Base-by-base conservation (phyloP, 2,113 vertebrate genomes). In the Corapipo altera region DNA sequence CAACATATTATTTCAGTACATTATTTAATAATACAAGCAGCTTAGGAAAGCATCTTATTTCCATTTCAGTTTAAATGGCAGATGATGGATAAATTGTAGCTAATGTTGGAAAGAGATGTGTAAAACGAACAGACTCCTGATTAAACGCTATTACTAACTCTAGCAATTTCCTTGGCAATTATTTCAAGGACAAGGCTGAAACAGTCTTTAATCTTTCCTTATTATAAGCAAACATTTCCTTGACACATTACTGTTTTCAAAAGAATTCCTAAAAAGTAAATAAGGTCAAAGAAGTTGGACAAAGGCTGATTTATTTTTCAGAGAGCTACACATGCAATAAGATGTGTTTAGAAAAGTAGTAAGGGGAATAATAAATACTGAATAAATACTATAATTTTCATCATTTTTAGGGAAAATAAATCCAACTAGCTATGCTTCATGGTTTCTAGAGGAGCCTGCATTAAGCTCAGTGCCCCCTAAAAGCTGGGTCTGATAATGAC, bases 81-180 rank as follows among this genome's bases (percentile, higher is more conserved):
- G 51, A 80, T 92, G 67, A 97, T 77, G 72, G 92, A 95, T 48
- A 93, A 95, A 92, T 87, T 91, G 86, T 44, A 88, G 67, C 72
- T 73, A 49, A 70, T 24, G 23, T 32, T 71, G 39, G 52, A 35
- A 84, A 86, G 55, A 73, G 55, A 84, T 15, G 9, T 59, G 49
- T 55, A 84, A 92, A 88, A 75, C 52, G 57, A 86, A 43, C 8
- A 1, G 2, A 39, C 14, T 74, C 33, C 59, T 84, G 65, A 89
- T 89, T 89, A 96, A 73, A 76, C 6, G 88, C 46, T 61, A 8
- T 62, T 62, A 79, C 77, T 44, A 91, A 80, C 39, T 70, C 52
- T 28, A n/a, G 43, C 39, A 57, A 69, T 86, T 86, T 95, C 55
- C 55, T 90, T 2, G 2, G 33, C 43, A 88, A 80, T 69, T 80